A percentile compares a stretch with the other conserved stretches of the same genome.
These are phyloP conservation scores for Dreissena polymorpha DNA, from an alignment of 1,140 invertebrate genomes.

Conservation along the genomic window DNA sequence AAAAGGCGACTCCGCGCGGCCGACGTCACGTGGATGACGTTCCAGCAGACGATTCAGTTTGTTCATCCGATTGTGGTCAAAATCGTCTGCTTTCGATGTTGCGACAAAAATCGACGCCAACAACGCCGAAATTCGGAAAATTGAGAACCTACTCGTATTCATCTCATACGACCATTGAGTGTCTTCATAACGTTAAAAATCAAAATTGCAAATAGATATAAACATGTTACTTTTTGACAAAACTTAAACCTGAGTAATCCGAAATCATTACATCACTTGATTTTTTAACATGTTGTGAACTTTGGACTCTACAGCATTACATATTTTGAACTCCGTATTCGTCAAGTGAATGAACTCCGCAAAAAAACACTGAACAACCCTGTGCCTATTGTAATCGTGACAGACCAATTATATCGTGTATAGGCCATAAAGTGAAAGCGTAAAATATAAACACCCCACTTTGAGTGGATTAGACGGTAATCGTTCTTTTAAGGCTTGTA, in stretches of 20 bases:
- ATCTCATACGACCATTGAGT: not conserved
- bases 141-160: not conserved
- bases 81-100: not conserved
- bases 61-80: not conserved
- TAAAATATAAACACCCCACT: no score
- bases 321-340: no score
- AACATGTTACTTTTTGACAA: not conserved
- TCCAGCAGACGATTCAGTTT: slow-evolving; percentile 24
- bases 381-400: no score
- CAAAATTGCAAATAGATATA: not conserved
- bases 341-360: no score
- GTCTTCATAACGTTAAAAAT: not conserved
- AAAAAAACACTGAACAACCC: no score
- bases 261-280: no score
- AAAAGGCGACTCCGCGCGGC: not conserved
- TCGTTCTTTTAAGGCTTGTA: no score
- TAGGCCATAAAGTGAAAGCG: no score
- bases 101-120: not conserved
- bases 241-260: not conserved
- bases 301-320: no score
- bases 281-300: no score
- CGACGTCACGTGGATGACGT: slow-evolving; percentile 17
- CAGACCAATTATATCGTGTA: no score
- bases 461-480: no score
- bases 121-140: not conserved